Conservation (phyloP, 1,140 invertebrate species). For the Drosophila azteca region DNA sequence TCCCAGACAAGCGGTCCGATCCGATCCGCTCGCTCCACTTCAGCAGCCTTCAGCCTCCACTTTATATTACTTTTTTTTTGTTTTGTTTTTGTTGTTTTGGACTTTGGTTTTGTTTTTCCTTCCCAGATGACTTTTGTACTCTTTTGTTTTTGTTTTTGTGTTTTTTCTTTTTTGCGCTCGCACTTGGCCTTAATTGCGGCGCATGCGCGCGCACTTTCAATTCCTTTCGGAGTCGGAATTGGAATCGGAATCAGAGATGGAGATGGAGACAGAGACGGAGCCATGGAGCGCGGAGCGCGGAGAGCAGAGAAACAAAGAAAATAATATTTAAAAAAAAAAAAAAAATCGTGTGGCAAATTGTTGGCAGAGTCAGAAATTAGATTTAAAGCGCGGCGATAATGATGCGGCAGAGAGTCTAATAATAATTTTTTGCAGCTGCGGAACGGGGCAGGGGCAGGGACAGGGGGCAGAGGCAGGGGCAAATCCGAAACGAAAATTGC, state of each 20-base stretch:
- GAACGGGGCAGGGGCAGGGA: conserved; percentile 8
- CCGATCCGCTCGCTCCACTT: conserved; percentile 37
- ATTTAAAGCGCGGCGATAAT: conserved; percentile 62
- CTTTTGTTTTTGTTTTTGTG: conserved; percentile 20
- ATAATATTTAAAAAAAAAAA: conserved; percentile 29
- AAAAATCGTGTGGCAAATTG: conserved; percentile 62
- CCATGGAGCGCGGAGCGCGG: no score
- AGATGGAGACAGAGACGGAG: neutral
- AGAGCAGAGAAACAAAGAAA: conserved; percentile 27
- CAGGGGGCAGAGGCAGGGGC: conserved; percentile 15
- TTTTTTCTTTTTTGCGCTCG: conserved; percentile 46
- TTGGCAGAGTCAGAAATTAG: conserved; percentile 45
- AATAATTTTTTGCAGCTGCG: conserved; percentile 34
- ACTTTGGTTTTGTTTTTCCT: conserved; percentile 2
- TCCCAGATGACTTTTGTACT: conserved; percentile 33
- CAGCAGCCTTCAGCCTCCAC: conserved; percentile 54
- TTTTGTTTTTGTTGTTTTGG: neutral
- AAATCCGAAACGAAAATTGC: conserved; percentile 65
- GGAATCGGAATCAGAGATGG: neutral
- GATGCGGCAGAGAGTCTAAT: conserved; percentile 58
- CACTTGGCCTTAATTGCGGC: conserved; percentile 81
- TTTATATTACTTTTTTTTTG: conserved; percentile 31
- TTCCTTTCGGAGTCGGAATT: conserved; percentile 56
- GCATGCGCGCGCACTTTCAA: conserved; percentile 75
- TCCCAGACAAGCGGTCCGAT: neutral